These are phyloP conservation scores for Ctenomys sociabilis DNA, from an alignment of 2,113 vertebrate species.

Conservation along the genomic window DNA sequence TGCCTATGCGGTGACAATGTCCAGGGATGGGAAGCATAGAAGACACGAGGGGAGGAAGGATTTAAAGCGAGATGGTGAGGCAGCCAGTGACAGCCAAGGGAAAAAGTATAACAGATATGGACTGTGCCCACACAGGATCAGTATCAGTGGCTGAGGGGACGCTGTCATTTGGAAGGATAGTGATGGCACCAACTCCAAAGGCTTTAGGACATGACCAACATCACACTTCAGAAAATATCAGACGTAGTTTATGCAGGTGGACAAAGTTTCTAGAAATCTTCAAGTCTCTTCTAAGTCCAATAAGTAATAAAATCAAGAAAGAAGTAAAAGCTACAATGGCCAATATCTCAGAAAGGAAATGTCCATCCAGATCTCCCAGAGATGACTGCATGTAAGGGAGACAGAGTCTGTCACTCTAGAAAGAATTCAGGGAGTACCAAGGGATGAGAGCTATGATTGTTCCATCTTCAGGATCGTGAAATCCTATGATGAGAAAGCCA, in stretches of 20 bases:
- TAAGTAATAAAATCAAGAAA: background rate
- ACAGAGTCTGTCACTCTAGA: too few species aligned
- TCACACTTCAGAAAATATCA: background rate
- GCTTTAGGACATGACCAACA: fast-evolving
- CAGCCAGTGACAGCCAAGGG: too few species aligned
- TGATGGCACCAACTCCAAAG: fast-evolving
- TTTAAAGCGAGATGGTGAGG: background rate
- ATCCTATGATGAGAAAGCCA: background rate
- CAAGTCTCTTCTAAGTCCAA: background rate
- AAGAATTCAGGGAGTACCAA: fast-evolving
- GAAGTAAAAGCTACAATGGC: background rate
- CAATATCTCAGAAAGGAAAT: fast-evolving
- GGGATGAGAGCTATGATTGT: background rate
- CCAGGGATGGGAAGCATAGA: fast-evolving
- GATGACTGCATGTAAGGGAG: background rate
- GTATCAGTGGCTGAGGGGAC: fast-evolving
- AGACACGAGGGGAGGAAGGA: background rate
- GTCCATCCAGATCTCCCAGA: background rate
- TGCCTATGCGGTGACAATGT: fast-evolving
- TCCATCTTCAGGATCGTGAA: background rate
- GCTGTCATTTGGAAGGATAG: background rate
- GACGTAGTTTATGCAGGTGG: background rate
- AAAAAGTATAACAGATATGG: fast-evolving
- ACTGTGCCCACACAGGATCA: fast-evolving
- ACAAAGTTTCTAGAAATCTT: background rate